Evolutionary conservation across 2,113 vertebrate species (phyloP), one percentile per base, ranked within the genome.

Genomic region (Grallaria varia): DNA sequence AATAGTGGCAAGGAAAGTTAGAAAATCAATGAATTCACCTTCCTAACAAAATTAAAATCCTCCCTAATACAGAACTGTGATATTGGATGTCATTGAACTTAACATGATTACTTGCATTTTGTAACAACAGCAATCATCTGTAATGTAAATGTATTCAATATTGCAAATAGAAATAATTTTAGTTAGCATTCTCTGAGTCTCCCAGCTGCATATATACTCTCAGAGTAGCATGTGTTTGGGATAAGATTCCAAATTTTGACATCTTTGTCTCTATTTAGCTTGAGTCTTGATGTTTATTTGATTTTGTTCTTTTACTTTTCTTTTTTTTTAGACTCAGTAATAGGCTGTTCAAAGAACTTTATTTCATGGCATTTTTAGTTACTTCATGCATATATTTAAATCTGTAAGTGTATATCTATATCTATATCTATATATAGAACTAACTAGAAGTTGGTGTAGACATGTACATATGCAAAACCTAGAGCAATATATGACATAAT

Each of bases 111-210:
- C 45, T 45, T 86, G 28, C 74, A 55, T 85, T 84, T 30, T 59
- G 18, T 68, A 91, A 66, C 52, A 90, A 86, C 14, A 89, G 17
- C 22, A 81, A 83, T 89, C 37, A 85, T 72, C 53, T 76, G 7
- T 87, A 85, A 93, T 64, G 87, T 80, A 86, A 84, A 75, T 50
- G 4, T 49, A 53, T 74, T 92, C 86, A 92, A 59, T 89, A 87
- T 58, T 63, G 23, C 22, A 93, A 76, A 63, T 31, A 83, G 20
- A 30, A 82, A 37, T 76, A 40, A 86, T 86, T 93, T 93, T 55
- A 74, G 15, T 11, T 31, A 6, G 12, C 56, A 74, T 82, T 90
- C 56, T 79, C 27, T 88, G 60, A 56, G 15, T 63, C 11, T 88
- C 24, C 15, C 53, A 64, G 52, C 47, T 73, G 13, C n/a, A n/a